Conservation (phyloP, 2,113 vertebrate genomes). For the Carlito syrichta region DNA sequence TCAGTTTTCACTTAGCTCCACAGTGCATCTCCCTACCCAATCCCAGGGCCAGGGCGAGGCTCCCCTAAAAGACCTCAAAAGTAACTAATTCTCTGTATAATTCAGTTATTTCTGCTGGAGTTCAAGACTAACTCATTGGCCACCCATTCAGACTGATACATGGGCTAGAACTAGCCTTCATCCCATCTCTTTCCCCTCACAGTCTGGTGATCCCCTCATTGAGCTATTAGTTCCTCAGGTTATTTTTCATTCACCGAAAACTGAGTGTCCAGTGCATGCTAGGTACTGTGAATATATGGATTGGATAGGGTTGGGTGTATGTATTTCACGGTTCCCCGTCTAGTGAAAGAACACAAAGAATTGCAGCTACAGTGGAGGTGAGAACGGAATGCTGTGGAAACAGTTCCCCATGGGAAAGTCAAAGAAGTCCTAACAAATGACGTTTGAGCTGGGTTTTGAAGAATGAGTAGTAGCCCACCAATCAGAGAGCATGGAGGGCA, state of each 20-base stretch:
- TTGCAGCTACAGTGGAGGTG: neutral
- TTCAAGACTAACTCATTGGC: neutral
- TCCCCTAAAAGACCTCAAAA: neutral
- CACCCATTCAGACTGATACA: neutral
- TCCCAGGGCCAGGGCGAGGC: neutral
- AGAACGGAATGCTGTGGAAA: neutral
- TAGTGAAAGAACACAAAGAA: too few relatives aligned
- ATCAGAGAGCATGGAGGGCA: neutral
- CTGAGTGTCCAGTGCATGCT: neutral
- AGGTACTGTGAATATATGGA: neutral
- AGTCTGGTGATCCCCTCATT: neutral
- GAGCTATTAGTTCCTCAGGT: neutral
- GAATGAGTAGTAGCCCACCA: neutral
- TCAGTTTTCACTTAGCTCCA: neutral
- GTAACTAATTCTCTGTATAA: neutral
- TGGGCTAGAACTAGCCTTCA: neutral
- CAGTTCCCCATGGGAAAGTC: neutral
- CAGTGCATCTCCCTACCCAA: neutral
- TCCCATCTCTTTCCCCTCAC: neutral
- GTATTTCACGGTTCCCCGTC: neutral
- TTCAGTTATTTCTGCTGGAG: neutral
- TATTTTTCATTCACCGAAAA: conserved; percentile 9
- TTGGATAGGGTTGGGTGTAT: neutral
- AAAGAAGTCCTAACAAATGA: neutral
- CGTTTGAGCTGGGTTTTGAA: conserved; percentile 39